Conservation (phyloP, 1,140 invertebrate genomes). For the Pomacea maculata region DNA sequence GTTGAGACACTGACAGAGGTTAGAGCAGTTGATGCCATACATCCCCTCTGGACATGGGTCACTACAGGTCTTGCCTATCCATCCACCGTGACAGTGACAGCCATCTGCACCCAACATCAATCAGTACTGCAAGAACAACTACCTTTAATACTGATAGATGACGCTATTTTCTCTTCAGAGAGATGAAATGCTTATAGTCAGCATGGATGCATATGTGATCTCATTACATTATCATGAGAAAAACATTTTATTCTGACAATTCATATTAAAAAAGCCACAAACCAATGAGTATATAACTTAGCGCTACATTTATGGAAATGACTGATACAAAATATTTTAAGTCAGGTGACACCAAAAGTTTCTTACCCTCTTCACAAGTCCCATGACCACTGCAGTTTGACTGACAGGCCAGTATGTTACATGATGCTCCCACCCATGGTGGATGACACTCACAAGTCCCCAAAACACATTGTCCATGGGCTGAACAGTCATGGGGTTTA, state of each 20-base stretch:
- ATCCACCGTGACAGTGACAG: slow-evolving; percentile 55
- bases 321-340: not conserved
- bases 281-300: no score
- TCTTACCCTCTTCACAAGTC: slow-evolving; percentile 51
- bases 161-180: no score
- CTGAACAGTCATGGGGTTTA: slow-evolving; percentile 49
- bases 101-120: slow-evolving; percentile 36
- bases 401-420: slow-evolving; percentile 57
- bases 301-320: no score
- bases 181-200: no score
- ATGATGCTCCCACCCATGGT: slow-evolving; percentile 53
- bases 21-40: slow-evolving; percentile 80
- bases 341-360: not conserved
- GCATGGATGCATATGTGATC: no score
- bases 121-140: no score
- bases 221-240: no score
- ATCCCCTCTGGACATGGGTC: slow-evolving; percentile 75
- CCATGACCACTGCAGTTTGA: slow-evolving; percentile 56
- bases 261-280: no score
- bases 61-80: slow-evolving; percentile 42
- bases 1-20: slow-evolving; percentile 80
- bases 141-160: no score
- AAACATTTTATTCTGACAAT: no score
- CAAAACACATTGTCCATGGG: slow-evolving; percentile 53
- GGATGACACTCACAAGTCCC: slow-evolving; percentile 59